Evolutionary conservation across 2,797 vertebrate genomes (phyloP).

Genomic region (Gallinago solitaria): DNA sequence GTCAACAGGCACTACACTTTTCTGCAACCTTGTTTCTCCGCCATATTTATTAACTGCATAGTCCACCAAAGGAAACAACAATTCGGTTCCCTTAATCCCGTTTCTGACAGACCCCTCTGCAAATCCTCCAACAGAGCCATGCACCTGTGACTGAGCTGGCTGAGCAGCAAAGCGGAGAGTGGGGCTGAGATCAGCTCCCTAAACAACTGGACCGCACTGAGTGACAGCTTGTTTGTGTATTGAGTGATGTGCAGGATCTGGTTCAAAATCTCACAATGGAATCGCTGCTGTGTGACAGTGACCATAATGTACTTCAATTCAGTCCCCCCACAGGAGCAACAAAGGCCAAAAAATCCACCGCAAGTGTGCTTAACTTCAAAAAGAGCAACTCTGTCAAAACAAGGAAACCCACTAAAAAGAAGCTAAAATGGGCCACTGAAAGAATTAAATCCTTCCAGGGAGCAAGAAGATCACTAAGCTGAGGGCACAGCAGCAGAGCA

Average conservation of each 20-base stretch:
- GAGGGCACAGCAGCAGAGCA: background rate
- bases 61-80: background rate
- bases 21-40: background rate
- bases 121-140: background rate
- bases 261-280: slow-evolving; percentile 27
- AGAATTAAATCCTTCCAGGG: slow-evolving; percentile 7
- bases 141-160: slow-evolving; percentile 16
- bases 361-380: slow-evolving; percentile 16
- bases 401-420: background rate
- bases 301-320: slow-evolving; percentile 11
- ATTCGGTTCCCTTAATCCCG: background rate
- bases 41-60: background rate
- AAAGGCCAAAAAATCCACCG: slow-evolving; percentile 38
- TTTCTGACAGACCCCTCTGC: background rate
- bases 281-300: slow-evolving; percentile 8
- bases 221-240: slow-evolving; percentile 45
- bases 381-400: slow-evolving; percentile 5
- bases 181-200: background rate
- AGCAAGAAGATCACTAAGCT: background rate
- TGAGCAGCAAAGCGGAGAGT: background rate
- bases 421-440: background rate
- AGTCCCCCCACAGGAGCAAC: background rate
- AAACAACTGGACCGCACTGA: background rate
- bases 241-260: background rate
- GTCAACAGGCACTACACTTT: background rate